Conservation (phyloP, 1,140 invertebrate genomes). For the Drosophila arawakana region DNA sequence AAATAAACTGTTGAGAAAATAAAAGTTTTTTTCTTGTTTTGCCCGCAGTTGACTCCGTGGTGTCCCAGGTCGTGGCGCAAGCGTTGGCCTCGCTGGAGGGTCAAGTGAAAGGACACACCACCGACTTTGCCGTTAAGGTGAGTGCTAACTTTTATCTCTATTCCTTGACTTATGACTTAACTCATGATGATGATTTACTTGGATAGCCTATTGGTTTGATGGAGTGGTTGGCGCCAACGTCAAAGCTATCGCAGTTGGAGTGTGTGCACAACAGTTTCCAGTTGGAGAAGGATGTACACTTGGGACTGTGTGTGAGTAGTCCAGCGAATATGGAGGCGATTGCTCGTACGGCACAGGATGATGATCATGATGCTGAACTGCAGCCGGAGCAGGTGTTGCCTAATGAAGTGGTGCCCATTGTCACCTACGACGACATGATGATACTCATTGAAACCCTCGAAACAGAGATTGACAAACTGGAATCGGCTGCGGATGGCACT, state of each 20-base stretch:
- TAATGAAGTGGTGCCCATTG: slow-evolving; percentile 88
- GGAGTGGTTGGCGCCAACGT: slow-evolving; percentile 85
- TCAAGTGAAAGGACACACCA: slow-evolving; percentile 87
- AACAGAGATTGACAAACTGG: slow-evolving; percentile 91
- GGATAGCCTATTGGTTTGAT: slow-evolving; percentile 76
- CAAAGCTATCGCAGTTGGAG: slow-evolving; percentile 93
- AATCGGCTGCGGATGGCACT: slow-evolving; percentile 87
- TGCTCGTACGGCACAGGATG: slow-evolving; percentile 88
- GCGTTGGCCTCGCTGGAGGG: slow-evolving; percentile 93
- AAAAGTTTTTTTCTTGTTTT: neutral
- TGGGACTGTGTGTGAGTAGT: slow-evolving; percentile 89
- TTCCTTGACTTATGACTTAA: neutral
- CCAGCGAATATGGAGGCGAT: slow-evolving; percentile 85
- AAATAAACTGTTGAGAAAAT: neutral
- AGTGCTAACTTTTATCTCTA: neutral
- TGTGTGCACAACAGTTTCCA: slow-evolving; percentile 98
- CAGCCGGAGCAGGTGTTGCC: slow-evolving; percentile 91
- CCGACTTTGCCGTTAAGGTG: slow-evolving; percentile 87
- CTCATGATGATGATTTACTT: neutral
- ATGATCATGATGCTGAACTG: slow-evolving; percentile 89
- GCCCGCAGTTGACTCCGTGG: slow-evolving; percentile 91
- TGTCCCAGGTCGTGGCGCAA: slow-evolving; percentile 94
- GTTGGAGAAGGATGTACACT: slow-evolving; percentile 94
- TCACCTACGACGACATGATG: slow-evolving; percentile 90
- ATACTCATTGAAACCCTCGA: slow-evolving; percentile 93